Evolutionary conservation across 1,140 invertebrate genomes (phyloP).

Genomic region (Geopemphigus sp.): DNA sequence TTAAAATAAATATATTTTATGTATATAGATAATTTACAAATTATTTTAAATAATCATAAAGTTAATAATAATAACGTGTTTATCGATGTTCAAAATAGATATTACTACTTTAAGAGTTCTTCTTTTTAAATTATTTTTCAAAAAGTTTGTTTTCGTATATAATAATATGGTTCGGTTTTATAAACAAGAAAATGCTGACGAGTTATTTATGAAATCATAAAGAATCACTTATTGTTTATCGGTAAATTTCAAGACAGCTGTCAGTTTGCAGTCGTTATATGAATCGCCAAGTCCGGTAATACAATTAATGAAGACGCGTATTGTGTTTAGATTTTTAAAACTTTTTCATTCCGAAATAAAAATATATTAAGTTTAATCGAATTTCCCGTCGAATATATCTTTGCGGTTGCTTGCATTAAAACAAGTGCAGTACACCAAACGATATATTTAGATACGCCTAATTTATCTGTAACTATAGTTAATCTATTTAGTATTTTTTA

Average conservation of each 20-base stretch:
- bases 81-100: background rate
- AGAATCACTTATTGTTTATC: background rate
- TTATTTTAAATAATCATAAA: no score
- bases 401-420: background rate
- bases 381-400: background rate
- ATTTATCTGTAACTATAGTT: background rate
- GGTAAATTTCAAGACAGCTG: conserved; percentile 13
- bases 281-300: background rate
- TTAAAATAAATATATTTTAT: no score
- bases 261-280: background rate
- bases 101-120: background rate
- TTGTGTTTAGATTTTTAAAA: background rate
- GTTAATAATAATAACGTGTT: background rate
- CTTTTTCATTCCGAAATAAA: background rate
- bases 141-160: background rate
- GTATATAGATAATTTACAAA: no score
- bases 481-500: background rate
- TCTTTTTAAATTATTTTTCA: background rate
- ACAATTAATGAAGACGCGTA: background rate
- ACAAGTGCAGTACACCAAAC: background rate
- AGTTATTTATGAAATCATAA: background rate
- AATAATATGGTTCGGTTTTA: background rate
- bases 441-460: background rate
- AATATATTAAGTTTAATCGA: background rate
- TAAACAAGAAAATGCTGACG: background rate